Evolutionary conservation across 2,797 vertebrate species (phyloP), one percentile per base, ranked within the genome.

Genomic region (Chlorospingus semifuscus): DNA sequence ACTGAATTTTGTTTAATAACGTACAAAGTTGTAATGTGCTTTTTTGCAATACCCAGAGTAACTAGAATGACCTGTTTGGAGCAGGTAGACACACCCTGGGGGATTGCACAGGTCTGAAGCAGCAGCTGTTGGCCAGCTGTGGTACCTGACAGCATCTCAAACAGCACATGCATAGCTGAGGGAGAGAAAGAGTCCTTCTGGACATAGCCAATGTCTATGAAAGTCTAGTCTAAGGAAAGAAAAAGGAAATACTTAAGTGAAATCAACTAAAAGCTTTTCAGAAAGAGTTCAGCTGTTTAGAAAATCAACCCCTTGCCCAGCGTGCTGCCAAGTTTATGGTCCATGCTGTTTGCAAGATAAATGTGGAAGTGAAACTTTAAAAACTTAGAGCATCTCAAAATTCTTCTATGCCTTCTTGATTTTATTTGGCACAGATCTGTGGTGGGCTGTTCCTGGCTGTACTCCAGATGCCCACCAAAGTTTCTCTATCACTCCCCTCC

Each of bases 171-270:
- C 2, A 7, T 11, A 30, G 29, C 15, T 37, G 50, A 80, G 46
- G 17, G 17, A 83, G 30, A 41, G 46, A 30, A 53, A 39, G 34
- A 8, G 20, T 47, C 30, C 72, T 85, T n/a, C 39, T 61, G 34
- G 20, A 37, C 6, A 8, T 14, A 15, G 23, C 17, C 0, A 0
- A 9, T 52, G 11, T 63, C n/a, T 23, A 5, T 34, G n/a, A 56
- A 56, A 56, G 21, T 7, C 55, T 56, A 56, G n/a, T 46, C n/a
- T 56, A 39, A 64, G 32, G 56, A 70, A 75, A 34, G 18, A 11
- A 82, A 52, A 61, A 65, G 11, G 24, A 88, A 60, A 37, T 46
- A 42, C 36, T 14, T 29, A 29, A 39, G 6, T 60, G 19, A 47
- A 52, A 61, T 50, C 11, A 42, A 9, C 8, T 80, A 37, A 76